A percentile compares a stretch with the other conserved stretches of the same genome.
These are phyloP conservation scores for Chascanopsetta lugubris DNA, from an alignment of 2,113 vertebrate genomes.

Conservation along the genomic window DNA sequence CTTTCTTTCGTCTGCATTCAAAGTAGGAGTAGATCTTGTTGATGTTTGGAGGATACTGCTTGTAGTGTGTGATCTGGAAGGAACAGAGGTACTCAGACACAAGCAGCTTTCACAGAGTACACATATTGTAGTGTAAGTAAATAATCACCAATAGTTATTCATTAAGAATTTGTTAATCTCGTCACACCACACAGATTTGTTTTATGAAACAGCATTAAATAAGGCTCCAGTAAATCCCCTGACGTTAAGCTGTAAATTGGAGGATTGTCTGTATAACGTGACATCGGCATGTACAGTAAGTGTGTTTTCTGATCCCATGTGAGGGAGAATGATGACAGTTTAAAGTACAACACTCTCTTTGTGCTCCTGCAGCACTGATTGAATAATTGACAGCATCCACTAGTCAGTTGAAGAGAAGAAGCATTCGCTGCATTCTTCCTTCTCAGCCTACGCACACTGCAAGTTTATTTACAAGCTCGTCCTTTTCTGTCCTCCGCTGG, in stretches of 20 bases:
- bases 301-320: constrained; percentile 1
- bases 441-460: neutral
- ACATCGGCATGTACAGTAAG: constrained; percentile 20
- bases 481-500: neutral
- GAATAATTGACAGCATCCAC: constrained; percentile 44
- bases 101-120: neutral
- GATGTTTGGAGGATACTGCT: constrained; percentile 81
- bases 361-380: constrained; percentile 27
- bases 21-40: constrained; percentile 83
- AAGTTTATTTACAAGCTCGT: too few relatives aligned
- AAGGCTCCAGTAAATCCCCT: neutral
- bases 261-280: constrained; percentile 8
- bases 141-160: neutral
- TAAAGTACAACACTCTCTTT: constrained; percentile 39
- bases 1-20: constrained; percentile 77
- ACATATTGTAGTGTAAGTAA: neutral
- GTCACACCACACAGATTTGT: neutral
- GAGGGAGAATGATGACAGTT: neutral
- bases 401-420: constrained; percentile 20
- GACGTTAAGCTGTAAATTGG: neutral
- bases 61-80: constrained; percentile 82
- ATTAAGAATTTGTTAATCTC: constrained; percentile 2
- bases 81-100: constrained; percentile 1
- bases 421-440: constrained; percentile 9
- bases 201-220: neutral